phyloP scores from a whole-genome alignment of 2,888 invertebrate genomes.

The Apocheima hispidaria region DNA sequence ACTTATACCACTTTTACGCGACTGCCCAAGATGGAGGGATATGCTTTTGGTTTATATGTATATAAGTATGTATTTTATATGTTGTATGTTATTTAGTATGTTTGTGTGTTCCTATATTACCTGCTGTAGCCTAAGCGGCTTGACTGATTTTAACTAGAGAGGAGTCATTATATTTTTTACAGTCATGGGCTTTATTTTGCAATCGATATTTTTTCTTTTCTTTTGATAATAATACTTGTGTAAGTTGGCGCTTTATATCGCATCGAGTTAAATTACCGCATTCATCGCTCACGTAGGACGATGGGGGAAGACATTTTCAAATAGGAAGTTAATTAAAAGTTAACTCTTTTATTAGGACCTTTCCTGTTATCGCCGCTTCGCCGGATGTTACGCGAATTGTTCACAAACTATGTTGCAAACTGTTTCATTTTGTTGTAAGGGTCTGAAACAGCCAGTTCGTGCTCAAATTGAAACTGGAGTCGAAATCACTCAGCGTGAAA shows the following conservation, averaged over 20 bases:
- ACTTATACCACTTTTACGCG: too few species aligned
- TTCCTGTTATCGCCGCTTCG: slow-evolving; percentile 30
- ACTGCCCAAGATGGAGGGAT: too few species aligned
- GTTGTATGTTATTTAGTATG: too few species aligned
- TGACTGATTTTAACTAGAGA: too few species aligned
- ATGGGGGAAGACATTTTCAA: slow-evolving; percentile 40
- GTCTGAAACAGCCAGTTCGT: not conserved
- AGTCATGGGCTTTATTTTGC: too few species aligned
- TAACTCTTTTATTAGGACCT: slow-evolving; percentile 39
- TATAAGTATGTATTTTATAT: too few species aligned
- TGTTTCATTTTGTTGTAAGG: slow-evolving; percentile 22
- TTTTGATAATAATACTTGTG: too few species aligned
- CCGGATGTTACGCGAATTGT: slow-evolving; percentile 27
- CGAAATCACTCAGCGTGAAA: slow-evolving; percentile 6
- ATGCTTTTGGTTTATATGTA: too few species aligned
- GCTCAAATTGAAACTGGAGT: slow-evolving; percentile 9
- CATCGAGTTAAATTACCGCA: not conserved
- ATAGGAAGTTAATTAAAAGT: slow-evolving; percentile 47
- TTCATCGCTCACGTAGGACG: not conserved
- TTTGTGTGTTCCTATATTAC: too few species aligned
- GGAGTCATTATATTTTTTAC: too few species aligned
- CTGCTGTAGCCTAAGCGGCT: too few species aligned
- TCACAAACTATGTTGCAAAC: slow-evolving; percentile 29
- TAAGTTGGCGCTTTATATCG: not conserved
- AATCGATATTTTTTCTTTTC: too few species aligned